Conservation (phyloP, 2,797 vertebrate genomes). For the Lemur catta region DNA sequence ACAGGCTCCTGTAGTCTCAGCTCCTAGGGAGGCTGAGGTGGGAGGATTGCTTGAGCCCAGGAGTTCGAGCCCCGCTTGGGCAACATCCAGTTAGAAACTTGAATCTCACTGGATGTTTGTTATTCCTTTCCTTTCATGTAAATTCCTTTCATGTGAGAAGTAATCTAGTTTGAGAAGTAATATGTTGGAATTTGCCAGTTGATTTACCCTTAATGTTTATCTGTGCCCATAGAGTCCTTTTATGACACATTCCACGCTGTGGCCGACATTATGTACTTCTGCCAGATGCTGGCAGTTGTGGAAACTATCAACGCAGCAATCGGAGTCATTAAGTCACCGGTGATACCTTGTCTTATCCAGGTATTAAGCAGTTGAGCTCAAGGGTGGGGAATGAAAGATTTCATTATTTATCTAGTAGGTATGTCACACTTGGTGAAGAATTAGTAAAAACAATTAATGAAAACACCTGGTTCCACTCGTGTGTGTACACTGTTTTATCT, state of each 20-base stretch:
- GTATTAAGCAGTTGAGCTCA: slow-evolving; percentile 74
- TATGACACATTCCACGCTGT: slow-evolving; percentile 96
- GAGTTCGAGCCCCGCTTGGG: too few species aligned
- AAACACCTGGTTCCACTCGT: neutral
- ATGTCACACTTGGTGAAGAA: neutral
- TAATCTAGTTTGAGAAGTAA: neutral
- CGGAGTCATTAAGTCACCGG: slow-evolving; percentile 90
- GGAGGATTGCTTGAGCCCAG: neutral
- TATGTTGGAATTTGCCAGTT: neutral
- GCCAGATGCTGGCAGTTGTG: slow-evolving; percentile 92
- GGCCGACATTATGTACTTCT: slow-evolving; percentile 97
- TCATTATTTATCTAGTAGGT: neutral
- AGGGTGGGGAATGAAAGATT: neutral
- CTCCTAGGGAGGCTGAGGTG: neutral
- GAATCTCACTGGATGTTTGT: slow-evolving; percentile 1
- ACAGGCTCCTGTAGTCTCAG: neutral
- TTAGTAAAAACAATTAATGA: neutral
- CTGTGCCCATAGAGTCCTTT: slow-evolving; percentile 90
- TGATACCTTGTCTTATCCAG: slow-evolving; percentile 91
- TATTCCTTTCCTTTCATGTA: neutral
- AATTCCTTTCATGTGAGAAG: neutral
- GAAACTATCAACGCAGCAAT: slow-evolving; percentile 94
- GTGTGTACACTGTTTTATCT: neutral
- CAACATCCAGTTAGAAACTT: neutral
- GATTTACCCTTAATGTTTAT: neutral